A percentile compares a stretch with the other conserved stretches of the same genome.
Evolutionary conservation across 2,797 vertebrate species (phyloP).

Genomic region (Takifugu rubripes): DNA sequence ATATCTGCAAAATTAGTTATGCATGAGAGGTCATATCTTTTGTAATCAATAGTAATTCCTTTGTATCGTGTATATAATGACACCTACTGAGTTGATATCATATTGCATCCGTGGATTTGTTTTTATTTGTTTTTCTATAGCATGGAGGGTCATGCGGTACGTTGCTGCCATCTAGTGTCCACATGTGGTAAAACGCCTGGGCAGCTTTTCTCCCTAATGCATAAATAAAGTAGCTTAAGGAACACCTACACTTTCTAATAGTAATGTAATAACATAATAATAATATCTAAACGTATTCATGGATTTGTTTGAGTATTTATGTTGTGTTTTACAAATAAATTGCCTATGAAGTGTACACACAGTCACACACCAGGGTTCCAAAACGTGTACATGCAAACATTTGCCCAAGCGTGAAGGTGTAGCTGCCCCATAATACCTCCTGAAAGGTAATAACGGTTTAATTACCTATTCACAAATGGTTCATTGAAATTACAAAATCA

Average conservation of each 20-base stretch:
- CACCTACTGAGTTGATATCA: conserved; percentile 14
- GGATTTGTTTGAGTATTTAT: conserved; percentile 30
- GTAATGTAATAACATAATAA: conserved; percentile 8
- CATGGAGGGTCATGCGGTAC: conserved; percentile 7
- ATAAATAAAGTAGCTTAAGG: conserved; percentile 11
- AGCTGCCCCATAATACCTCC: too few species aligned
- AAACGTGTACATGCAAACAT: too few species aligned
- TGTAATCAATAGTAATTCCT: conserved; percentile 20
- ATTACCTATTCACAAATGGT: too few species aligned
- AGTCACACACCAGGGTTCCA: background rate
- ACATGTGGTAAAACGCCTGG: conserved; percentile 9
- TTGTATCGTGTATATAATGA: conserved; percentile 49
- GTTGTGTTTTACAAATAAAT: conserved; percentile 22
- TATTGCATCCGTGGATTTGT: background rate
- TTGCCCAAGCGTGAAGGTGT: too few species aligned
- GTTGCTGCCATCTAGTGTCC: conserved; percentile 68
- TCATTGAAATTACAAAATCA: too few species aligned
- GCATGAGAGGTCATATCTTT: conserved; percentile 29
- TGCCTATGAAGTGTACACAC: too few species aligned
- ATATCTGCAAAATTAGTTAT: conserved; percentile 26
- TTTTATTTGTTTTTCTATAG: conserved; percentile 1
- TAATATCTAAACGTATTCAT: conserved; percentile 19
- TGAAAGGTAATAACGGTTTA: too few species aligned
- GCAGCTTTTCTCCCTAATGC: conserved; percentile 8
- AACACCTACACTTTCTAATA: conserved; percentile 50